These are phyloP conservation scores for Enchytraeus crypticus DNA, from an alignment of 2,888 invertebrate species.

Conservation along the genomic window DNA sequence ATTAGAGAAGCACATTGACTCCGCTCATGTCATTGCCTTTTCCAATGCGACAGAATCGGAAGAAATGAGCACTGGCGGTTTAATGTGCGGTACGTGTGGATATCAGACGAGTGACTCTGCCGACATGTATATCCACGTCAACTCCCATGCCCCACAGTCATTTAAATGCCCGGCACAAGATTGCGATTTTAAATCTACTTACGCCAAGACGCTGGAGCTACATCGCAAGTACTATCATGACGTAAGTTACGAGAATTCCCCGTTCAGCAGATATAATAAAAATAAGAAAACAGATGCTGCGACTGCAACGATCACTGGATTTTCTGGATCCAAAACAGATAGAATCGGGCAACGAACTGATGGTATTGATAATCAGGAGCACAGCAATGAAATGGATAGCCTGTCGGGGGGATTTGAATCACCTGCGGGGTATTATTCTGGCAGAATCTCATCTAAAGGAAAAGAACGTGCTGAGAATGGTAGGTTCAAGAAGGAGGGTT, in stretches of 20 bases:
- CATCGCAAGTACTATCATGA: constrained; percentile 4
- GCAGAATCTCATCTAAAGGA: no score
- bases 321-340: no score
- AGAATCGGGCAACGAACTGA: no score
- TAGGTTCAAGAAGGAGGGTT: no score
- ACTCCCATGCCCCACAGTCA: neutral
- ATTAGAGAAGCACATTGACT: constrained; percentile 1
- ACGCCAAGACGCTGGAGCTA: neutral
- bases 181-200: constrained; percentile 3
- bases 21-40: constrained; percentile 2
- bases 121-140: constrained; percentile 1
- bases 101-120: neutral
- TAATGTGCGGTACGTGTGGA: constrained; percentile 3
- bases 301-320: no score
- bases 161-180: neutral
- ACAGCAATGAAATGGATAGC: no score
- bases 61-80: neutral
- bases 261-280: no score
- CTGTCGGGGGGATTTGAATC: neutral
- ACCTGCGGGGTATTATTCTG: neutral
- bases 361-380: no score
- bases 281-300: no score
- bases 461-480: no score
- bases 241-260: neutral
- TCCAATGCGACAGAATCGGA: no score